Percentiles rank a stretch among this genome's conserved stretches.
Conservation (phyloP, 2,113 vertebrate species). For the Toxostoma redivivum region DNA sequence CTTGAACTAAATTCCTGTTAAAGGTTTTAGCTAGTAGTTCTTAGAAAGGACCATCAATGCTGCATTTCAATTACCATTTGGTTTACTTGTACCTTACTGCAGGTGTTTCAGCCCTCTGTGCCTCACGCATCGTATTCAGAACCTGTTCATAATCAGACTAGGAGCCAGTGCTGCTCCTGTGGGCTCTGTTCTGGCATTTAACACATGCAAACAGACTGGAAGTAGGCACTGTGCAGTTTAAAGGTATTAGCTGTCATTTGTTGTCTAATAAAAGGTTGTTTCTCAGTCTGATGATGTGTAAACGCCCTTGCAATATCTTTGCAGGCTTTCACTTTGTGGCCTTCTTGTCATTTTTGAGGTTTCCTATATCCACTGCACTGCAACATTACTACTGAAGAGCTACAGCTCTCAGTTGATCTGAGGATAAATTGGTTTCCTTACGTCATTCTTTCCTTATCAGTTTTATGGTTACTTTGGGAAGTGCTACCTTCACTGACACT, state of each 20-base stretch:
- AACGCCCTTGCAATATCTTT: not conserved
- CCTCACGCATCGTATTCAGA: not conserved
- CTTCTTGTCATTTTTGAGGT: not conserved
- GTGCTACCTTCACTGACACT: not conserved
- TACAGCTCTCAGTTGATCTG: not conserved
- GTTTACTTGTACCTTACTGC: not conserved
- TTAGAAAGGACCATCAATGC: not conserved
- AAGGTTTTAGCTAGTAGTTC: not conserved
- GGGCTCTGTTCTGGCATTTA: not conserved
- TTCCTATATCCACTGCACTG: not conserved
- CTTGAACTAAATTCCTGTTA: not conserved
- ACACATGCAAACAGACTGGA: not conserved
- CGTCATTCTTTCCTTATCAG: not conserved
- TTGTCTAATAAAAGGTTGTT: not conserved
- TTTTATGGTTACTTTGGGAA: not conserved
- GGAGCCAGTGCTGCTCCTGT: not conserved
- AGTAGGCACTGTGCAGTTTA: not conserved
- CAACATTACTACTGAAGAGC: not conserved
- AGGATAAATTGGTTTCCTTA: not conserved
- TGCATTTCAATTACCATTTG: not conserved
- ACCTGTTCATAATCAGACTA: rapidly evolving
- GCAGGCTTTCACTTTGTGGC: not conserved
- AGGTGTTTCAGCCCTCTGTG: not conserved
- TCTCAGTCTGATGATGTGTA: not conserved
- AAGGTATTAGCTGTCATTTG: not conserved